These are phyloP conservation scores for Auanema freiburgensis DNA, from an alignment of 2,888 invertebrate genomes.

Conservation along the genomic window DNA sequence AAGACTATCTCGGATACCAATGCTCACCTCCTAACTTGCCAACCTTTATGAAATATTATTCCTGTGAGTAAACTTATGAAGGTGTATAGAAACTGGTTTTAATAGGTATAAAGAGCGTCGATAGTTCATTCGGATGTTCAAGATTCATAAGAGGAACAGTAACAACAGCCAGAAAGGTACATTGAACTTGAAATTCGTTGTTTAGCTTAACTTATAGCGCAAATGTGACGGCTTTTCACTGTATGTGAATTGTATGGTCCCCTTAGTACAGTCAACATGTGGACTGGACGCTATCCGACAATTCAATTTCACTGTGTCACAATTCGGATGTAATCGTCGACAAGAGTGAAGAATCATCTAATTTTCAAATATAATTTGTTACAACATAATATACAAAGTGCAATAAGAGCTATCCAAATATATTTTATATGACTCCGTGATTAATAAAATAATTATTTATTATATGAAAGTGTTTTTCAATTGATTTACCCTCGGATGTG, in stretches of 20 bases:
- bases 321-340: conserved; percentile 13
- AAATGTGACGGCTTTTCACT: conserved; percentile 1
- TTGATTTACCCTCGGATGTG: too few species aligned
- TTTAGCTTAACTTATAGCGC: not conserved
- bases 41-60: conserved; percentile 13
- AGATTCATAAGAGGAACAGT: not conserved
- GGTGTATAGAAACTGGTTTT: not conserved
- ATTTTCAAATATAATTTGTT: conserved; percentile 1
- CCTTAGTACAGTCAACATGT: conserved; percentile 5
- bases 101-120: not conserved
- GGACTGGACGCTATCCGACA: conserved; percentile 2
- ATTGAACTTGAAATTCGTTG: not conserved
- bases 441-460: too few species aligned
- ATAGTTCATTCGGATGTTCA: not conserved
- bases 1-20: conserved; percentile 17
- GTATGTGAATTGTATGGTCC: conserved; percentile 14
- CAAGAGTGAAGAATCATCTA: conserved; percentile 1
- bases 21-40: conserved; percentile 19
- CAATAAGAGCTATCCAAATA: too few species aligned
- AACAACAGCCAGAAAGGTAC: not conserved
- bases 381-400: conserved; percentile 1
- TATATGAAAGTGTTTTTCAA: too few species aligned
- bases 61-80: conserved; percentile 6
- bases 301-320: conserved; percentile 6
- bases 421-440: too few species aligned